These are phyloP conservation scores for Bucco capensis DNA, from an alignment of 2,113 vertebrate species.

Conservation along the genomic window DNA sequence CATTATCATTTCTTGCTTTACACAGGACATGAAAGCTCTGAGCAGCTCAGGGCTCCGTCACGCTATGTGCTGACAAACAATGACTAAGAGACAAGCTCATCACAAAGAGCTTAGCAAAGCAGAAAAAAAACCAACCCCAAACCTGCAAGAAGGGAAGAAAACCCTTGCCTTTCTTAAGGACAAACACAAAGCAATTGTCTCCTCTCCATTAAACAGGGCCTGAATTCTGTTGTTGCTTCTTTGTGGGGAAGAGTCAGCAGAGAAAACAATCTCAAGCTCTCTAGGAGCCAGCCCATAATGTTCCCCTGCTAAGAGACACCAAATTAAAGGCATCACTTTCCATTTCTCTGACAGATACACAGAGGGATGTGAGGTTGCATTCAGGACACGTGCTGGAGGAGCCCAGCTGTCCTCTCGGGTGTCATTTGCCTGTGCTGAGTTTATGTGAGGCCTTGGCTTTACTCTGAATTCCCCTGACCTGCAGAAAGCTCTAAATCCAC, in stretches of 20 bases:
- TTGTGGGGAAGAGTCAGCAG: neutral
- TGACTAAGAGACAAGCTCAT: neutral
- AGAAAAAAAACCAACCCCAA: neutral
- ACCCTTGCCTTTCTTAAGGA: neutral
- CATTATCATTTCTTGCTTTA: conserved; percentile 32
- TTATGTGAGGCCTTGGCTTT: conserved; percentile 12
- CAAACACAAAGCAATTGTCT: neutral
- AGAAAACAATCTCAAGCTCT: neutral
- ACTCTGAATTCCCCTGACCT: neutral
- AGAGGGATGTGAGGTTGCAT: neutral
- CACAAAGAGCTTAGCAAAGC: conserved; percentile 6
- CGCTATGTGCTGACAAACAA: neutral
- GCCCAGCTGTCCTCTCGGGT: neutral
- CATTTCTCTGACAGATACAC: neutral
- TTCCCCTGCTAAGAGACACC: conserved; percentile 2
- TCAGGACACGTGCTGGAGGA: conserved; percentile 47
- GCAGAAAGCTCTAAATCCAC: conserved; percentile 22
- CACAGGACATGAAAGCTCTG: conserved; percentile 24
- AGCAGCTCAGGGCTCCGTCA: conserved; percentile 19
- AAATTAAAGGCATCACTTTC: conserved; percentile 39
- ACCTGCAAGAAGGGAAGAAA: neutral
- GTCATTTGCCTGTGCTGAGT: conserved; percentile 22
- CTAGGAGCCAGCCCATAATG: neutral
- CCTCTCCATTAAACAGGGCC: neutral
- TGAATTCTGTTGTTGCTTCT: neutral